Evolutionary conservation across 1,140 invertebrate species (phyloP).

Genomic region (Cydia strobilella): DNA sequence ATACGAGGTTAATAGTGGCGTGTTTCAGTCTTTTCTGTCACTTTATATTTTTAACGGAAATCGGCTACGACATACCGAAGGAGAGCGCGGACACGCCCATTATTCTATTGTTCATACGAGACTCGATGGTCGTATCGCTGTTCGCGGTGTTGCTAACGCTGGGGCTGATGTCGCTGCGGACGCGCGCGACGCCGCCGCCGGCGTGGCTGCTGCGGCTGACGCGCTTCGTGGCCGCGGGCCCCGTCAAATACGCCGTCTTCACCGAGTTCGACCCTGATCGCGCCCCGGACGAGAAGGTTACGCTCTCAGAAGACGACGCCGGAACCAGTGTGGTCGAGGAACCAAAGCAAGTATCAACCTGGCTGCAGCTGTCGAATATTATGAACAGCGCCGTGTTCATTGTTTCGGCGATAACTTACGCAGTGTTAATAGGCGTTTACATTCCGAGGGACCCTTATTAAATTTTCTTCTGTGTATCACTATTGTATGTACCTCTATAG

Average conservation of each 20-base stretch:
- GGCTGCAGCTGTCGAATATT: slow-evolving; percentile 64
- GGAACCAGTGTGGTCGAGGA: slow-evolving; percentile 39
- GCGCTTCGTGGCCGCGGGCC: slow-evolving; percentile 53
- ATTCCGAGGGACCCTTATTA: slow-evolving; percentile 57
- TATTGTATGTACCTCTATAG: background rate
- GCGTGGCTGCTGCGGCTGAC: slow-evolving; percentile 57
- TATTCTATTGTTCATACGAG: slow-evolving; percentile 64
- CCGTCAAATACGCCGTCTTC: slow-evolving; percentile 69
- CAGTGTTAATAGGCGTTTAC: slow-evolving; percentile 57
- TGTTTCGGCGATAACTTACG: slow-evolving; percentile 54
- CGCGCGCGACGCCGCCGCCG: slow-evolving; percentile 48
- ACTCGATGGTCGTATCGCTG: slow-evolving; percentile 68
- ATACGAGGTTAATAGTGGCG: slow-evolving; percentile 57
- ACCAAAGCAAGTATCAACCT: slow-evolving; percentile 38
- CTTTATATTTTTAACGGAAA: slow-evolving; percentile 66
- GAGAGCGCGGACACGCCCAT: slow-evolving; percentile 68
- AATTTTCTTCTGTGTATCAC: background rate
- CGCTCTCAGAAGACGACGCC: slow-evolving; percentile 49
- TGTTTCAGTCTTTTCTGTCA: slow-evolving; percentile 73
- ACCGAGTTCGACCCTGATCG: slow-evolving; percentile 69
- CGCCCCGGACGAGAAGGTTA: slow-evolving; percentile 46
- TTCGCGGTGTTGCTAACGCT: slow-evolving; percentile 60
- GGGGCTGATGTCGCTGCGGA: slow-evolving; percentile 58
- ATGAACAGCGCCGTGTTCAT: slow-evolving; percentile 63
- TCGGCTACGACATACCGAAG: slow-evolving; percentile 68